phyloP scores from a whole-genome alignment of 2,797 vertebrate genomes.

The Alosa sapidissima region DNA sequence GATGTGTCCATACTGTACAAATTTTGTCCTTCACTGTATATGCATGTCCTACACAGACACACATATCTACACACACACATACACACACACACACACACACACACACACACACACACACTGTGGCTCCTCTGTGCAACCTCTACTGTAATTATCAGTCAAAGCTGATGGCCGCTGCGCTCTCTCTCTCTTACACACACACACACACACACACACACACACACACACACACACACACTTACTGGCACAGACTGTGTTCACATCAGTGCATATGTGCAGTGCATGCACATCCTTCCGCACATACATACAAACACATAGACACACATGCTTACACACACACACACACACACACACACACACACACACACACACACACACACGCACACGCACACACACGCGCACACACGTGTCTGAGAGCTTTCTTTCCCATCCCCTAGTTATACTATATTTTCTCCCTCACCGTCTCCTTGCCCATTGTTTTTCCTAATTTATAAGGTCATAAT shows the following conservation, averaged over 20 bases:
- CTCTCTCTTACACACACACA: slow-evolving; percentile 27
- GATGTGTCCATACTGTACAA: neutral
- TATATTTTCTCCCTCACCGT: neutral
- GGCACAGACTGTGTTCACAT: neutral
- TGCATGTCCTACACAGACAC: neutral
- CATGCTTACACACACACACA: slow-evolving; percentile 14
- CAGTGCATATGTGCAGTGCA: neutral
- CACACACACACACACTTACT: neutral
- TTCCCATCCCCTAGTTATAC: neutral
- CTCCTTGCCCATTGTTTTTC: neutral
- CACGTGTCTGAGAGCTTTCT: neutral
- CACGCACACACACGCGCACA: neutral
- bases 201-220: slow-evolving; percentile 1
- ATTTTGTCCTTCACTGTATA: neutral
- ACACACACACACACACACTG: slow-evolving; percentile 21
- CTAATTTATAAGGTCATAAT: slow-evolving; percentile 23
- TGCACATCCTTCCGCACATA: neutral
- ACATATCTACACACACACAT: neutral
- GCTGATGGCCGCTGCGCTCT: slow-evolving; percentile 13
- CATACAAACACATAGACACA: neutral
- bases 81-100: slow-evolving; percentile 19
- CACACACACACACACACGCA: slow-evolving; percentile 29
- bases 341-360: neutral
- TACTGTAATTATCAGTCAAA: slow-evolving; percentile 50
- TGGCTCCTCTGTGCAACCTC: slow-evolving; percentile 44